A percentile compares a stretch with the other conserved stretches of the same genome.
Evolutionary conservation across 1,140 invertebrate species (phyloP).

Genomic region (Himalopsyche phryganea): DNA sequence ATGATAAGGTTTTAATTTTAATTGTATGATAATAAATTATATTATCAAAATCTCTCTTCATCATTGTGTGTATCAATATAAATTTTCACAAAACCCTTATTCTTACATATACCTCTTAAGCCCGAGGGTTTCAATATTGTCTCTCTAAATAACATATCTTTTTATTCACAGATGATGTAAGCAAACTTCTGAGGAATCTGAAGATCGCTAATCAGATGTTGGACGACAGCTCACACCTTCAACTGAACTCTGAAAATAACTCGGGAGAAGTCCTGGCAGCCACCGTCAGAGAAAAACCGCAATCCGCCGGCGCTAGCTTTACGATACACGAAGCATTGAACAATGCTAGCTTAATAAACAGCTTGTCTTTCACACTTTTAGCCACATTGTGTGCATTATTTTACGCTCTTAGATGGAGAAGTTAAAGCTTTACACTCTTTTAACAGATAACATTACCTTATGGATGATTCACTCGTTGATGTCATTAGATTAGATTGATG

Average conservation of each 20-base stretch:
- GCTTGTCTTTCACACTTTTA: not conserved
- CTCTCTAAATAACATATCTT: not conserved
- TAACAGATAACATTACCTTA: not conserved
- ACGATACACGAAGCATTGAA: not conserved
- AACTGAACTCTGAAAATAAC: constrained; percentile 4
- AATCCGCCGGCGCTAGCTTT: not conserved
- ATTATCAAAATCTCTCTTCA: no score
- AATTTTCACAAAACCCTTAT: no score
- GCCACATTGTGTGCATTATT: not conserved
- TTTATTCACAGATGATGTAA: constrained; percentile 19
- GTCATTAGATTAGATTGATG: not conserved
- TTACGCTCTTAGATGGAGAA: not conserved
- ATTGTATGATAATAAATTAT: no score
- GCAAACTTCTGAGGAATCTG: constrained; percentile 25
- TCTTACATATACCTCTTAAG: no score
- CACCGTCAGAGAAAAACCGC: constrained; percentile 24
- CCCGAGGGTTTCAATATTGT: no score
- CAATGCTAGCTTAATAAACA: not conserved
- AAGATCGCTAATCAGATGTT: constrained; percentile 30
- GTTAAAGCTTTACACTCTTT: not conserved
- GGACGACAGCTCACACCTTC: constrained; percentile 10
- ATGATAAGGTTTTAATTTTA: no score
- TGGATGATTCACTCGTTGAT: not conserved
- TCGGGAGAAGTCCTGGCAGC: constrained; percentile 19
- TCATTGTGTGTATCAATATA: no score